Evolutionary conservation across 2,797 vertebrate genomes (phyloP), one percentile per base, ranked within the genome.

Genomic region (Brotula barbata): DNA sequence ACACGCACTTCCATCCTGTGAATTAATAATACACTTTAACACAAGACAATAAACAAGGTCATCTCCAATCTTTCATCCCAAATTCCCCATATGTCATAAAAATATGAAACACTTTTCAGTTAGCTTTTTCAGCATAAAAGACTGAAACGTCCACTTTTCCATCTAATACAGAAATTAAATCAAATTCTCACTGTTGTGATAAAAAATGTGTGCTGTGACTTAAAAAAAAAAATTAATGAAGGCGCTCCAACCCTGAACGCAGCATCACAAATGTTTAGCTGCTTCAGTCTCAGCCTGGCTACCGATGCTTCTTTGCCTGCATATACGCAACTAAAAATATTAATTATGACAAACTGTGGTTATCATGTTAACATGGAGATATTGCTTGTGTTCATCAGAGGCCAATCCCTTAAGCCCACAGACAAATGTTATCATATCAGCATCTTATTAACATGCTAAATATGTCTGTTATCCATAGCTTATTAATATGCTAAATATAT

Each of bases 401-500:
- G 42, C 15, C 11, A 37, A 23, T 46, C 28, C 53, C 37, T 57
- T 17, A 46, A 70, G 49, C 58, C 37, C 9, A 47, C 39, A 46
- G 43, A 62, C 42, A 58, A 76, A 65, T 51, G 48, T 33, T 37
- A 52, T 21, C 33, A 15, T 39, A 77, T 72, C 53, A 61, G 57
- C 64, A 64, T 81, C 70, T 21, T 36, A 69, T 84, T 82, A 77
- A 42, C 78, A 80, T 72, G 73, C 65, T 37, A 59, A 78, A 78
- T 48, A 33, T 57, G 51, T 68, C 70, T 61, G 58, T 66, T 82
- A 77, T 62, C 55, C 19, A 8, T 36, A 62, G 60, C 60, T 56
- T 72, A 80, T 78, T 77, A 82, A 78, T 74, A 74, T 80, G 77
- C 71, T 56, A 67, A 82, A 68, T 78, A 43, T n/a, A n/a, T 55